These are phyloP conservation scores for Geococcyx californianus DNA, from an alignment of 2,113 vertebrate species.

Conservation along the genomic window DNA sequence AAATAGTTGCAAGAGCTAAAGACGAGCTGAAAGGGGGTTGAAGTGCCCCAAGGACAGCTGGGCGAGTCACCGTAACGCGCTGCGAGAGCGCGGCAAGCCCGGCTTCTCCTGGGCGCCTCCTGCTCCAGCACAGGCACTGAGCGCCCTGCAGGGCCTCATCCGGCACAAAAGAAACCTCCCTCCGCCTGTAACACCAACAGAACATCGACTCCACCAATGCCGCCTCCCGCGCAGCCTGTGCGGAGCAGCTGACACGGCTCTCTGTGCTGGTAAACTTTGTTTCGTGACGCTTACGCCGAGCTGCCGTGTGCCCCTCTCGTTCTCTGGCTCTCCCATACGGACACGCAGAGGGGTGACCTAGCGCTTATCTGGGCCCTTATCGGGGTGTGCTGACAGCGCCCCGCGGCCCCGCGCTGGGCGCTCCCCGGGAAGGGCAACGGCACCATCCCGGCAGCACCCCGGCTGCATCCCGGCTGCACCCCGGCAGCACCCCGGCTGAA, in stretches of 20 bases:
- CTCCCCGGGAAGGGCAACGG: too few species aligned
- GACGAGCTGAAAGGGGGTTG: background rate
- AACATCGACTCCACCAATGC: background rate
- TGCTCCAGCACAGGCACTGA: background rate
- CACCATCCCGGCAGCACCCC: background rate
- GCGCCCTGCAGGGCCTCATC: background rate
- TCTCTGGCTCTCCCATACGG: background rate
- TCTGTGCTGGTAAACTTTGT: background rate
- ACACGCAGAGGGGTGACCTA: background rate
- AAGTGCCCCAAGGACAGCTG: background rate
- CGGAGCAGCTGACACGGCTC: too few species aligned
- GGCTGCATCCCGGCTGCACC: background rate
- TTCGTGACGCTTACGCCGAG: too few species aligned
- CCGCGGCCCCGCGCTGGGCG: too few species aligned
- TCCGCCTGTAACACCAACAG: background rate
- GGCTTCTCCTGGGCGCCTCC: background rate
- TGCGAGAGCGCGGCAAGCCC: accelerated
- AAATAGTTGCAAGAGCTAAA: background rate
- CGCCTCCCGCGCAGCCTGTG: background rate
- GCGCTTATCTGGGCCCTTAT: too few species aligned
- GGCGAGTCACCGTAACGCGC: too few species aligned
- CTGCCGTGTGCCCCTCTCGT: background rate
- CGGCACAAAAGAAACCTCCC: background rate
- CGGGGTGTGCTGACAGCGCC: too few species aligned
- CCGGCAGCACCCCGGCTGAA: background rate